A percentile compares a stretch with the other conserved stretches of the same genome.
Conservation (phyloP, 2,888 invertebrate genomes). For the Cistogaster globosa region DNA sequence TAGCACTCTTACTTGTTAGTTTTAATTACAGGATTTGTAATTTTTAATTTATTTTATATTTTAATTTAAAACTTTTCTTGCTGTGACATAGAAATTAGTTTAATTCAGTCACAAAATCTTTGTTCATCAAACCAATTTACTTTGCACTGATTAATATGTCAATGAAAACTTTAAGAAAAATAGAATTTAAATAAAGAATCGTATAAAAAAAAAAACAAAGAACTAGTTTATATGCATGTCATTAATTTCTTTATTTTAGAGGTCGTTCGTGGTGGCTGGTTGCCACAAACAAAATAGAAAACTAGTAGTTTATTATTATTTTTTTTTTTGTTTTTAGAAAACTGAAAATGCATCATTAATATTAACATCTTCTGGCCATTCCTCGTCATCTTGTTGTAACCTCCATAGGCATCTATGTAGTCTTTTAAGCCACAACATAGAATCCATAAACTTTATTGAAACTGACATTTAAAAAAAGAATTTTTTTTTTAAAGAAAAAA, state of each 20-base stretch:
- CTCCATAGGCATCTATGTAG: slow-evolving; percentile 8
- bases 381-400: slow-evolving; percentile 32
- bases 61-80: slow-evolving; percentile 25
- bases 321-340: slow-evolving; percentile 51
- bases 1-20: no score
- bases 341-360: slow-evolving; percentile 61
- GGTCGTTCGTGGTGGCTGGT: slow-evolving; percentile 38
- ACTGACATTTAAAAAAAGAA: slow-evolving; percentile 56
- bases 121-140: slow-evolving; percentile 15
- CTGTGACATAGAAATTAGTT: slow-evolving; percentile 65
- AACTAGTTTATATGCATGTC: slow-evolving; percentile 72
- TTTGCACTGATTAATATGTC: slow-evolving; percentile 24
- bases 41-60: slow-evolving; percentile 25
- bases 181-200: slow-evolving; percentile 21
- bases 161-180: slow-evolving; percentile 36
- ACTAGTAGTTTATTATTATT: slow-evolving; percentile 30
- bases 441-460: slow-evolving; percentile 46
- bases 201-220: slow-evolving; percentile 7
- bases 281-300: slow-evolving; percentile 61
- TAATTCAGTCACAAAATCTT: slow-evolving; percentile 62
- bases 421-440: slow-evolving; percentile 13
- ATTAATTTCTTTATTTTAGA: slow-evolving; percentile 61
- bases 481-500: slow-evolving; percentile 21
- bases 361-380: slow-evolving; percentile 36
- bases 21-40: not conserved